These are phyloP conservation scores for Halcyon senegalensis DNA, from an alignment of 2,113 vertebrate species.

Conservation along the genomic window DNA sequence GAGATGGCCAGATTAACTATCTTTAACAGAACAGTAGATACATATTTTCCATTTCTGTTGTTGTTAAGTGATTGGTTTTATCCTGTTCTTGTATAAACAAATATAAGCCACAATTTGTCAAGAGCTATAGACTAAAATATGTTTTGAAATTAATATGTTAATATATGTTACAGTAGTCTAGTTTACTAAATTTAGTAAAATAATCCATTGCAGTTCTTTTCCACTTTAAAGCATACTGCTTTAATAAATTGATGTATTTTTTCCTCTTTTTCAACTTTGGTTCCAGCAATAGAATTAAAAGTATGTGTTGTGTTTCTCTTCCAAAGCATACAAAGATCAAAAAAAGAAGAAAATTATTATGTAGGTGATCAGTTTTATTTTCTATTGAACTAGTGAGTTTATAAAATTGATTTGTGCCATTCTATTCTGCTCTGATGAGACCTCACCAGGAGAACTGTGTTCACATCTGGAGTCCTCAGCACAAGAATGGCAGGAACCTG, in stretches of 20 bases:
- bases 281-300: background rate
- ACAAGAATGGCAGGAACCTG: no score
- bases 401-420: background rate
- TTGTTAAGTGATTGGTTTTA: rapidly evolving
- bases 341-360: background rate
- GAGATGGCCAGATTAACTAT: background rate
- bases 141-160: background rate
- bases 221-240: background rate
- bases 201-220: background rate
- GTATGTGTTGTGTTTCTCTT: background rate
- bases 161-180: background rate
- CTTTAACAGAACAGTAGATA: background rate
- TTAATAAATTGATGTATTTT: background rate
- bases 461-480: no score
- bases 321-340: background rate
- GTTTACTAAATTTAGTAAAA: background rate
- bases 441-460: no score
- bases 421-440: no score
- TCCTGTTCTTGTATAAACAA: background rate
- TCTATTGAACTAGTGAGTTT: background rate
- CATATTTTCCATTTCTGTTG: no score
- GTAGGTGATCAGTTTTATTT: background rate
- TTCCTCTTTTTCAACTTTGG: background rate
- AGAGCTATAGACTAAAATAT: background rate
- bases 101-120: background rate